phyloP scores from a whole-genome alignment of 2,797 vertebrate genomes.

The Pyrocephalus nanus region DNA sequence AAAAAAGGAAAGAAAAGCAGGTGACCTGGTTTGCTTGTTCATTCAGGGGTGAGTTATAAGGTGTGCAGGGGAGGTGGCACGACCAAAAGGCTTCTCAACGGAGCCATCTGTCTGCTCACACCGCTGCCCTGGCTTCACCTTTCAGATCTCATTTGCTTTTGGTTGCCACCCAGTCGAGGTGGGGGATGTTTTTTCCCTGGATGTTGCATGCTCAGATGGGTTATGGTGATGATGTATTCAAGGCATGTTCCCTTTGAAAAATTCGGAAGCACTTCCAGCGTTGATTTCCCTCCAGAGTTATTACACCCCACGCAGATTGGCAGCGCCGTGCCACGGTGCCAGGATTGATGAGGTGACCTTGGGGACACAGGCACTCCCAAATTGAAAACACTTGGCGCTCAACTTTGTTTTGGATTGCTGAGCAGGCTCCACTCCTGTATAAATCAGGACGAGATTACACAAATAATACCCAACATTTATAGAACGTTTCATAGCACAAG shows the following conservation, averaged over 20 bases:
- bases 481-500: not conserved
- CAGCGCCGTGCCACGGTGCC: conserved; percentile 32
- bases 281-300: conserved; percentile 73
- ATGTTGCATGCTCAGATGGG: conserved; percentile 1
- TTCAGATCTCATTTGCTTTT: not conserved
- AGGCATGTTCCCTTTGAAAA: conserved; percentile 20
- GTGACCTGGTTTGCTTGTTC: not conserved
- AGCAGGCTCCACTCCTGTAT: conserved; percentile 6
- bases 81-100: not conserved
- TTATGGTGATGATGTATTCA: conserved; percentile 52
- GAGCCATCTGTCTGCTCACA: not conserved
- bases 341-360: conserved; percentile 69
- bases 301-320: conserved; percentile 53
- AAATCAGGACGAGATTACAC: conserved; percentile 59
- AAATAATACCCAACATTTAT: conserved; percentile 28
- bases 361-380: conserved; percentile 39
- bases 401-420: not conserved
- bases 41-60: not conserved
- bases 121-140: not conserved
- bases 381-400: conserved; percentile 36
- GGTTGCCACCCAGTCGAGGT: not conserved
- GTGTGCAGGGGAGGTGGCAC: conserved; percentile 4
- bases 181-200: not conserved
- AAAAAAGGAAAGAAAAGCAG: not conserved
- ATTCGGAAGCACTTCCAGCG: conserved; percentile 49